phyloP scores from a whole-genome alignment of 2,113 vertebrate genomes.

The Cardinalis cardinalis region DNA sequence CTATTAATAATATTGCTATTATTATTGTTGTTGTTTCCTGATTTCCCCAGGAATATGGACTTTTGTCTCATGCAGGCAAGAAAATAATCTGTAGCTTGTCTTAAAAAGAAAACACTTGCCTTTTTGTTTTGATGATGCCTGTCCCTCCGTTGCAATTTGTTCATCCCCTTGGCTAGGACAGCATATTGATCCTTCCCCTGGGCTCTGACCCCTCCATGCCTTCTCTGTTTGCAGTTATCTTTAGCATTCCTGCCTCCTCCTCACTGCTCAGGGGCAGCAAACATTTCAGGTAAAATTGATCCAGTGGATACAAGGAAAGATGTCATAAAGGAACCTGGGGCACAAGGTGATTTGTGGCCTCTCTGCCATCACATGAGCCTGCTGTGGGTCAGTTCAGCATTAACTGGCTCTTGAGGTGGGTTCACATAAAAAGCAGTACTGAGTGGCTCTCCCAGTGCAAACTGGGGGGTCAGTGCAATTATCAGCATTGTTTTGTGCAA shows the following conservation, averaged over 20 bases:
- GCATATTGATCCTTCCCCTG: constrained; percentile 35
- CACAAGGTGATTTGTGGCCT: neutral
- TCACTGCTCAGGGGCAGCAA: neutral
- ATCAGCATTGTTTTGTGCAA: neutral
- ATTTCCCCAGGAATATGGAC: neutral
- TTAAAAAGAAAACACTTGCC: neutral
- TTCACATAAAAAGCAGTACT: neutral
- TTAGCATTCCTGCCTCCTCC: constrained; percentile 18
- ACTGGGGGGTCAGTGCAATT: neutral
- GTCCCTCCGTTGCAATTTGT: accelerated
- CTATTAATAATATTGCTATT: neutral
- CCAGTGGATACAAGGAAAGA: neutral
- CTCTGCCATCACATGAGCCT: neutral
- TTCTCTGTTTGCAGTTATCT: constrained; percentile 60
- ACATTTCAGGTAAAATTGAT: constrained; percentile 49
- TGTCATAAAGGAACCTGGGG: neutral
- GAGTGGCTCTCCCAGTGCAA: neutral
- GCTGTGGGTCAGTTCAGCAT: neutral
- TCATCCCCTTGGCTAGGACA: neutral
- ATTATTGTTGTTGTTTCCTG: neutral
- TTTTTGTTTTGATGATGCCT: neutral
- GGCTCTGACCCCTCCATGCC: neutral
- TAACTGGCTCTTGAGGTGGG: neutral
- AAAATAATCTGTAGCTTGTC: neutral
- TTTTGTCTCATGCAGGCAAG: neutral